Conservation (phyloP, 2,797 vertebrate genomes). For the Rhynchonycteris naso region DNA sequence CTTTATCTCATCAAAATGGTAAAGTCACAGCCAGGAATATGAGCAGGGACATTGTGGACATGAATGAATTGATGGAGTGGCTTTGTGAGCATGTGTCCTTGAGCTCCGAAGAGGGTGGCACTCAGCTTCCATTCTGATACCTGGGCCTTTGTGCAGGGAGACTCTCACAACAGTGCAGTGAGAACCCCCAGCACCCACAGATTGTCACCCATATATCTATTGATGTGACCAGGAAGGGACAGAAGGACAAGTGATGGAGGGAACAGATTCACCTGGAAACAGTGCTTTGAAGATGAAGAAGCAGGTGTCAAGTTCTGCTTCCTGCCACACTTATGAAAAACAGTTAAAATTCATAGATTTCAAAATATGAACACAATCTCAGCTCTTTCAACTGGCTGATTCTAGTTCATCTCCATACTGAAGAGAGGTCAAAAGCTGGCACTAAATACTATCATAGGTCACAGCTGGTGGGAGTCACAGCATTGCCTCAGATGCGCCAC, state of each 20-base stretch:
- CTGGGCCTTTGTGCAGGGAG: neutral
- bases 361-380: slow-evolving; percentile 10
- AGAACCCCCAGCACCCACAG: neutral
- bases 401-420: neutral
- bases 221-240: neutral
- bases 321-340: neutral
- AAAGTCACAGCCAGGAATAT: neutral
- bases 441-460: too few relatives aligned
- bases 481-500: fast-evolving
- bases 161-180: fast-evolving
- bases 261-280: neutral
- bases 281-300: neutral
- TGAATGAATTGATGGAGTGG: neutral
- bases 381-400: neutral
- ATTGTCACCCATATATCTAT: neutral
- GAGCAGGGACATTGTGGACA: neutral
- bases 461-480: neutral
- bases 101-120: neutral
- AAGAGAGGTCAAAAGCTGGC: neutral
- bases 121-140: neutral
- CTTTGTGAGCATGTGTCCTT: neutral
- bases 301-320: neutral
- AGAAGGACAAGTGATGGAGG: neutral
- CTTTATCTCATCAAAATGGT: neutral
- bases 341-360: neutral